Evolutionary conservation across 2,888 invertebrate species (phyloP).

Genomic region (Orgyia antiqua): DNA sequence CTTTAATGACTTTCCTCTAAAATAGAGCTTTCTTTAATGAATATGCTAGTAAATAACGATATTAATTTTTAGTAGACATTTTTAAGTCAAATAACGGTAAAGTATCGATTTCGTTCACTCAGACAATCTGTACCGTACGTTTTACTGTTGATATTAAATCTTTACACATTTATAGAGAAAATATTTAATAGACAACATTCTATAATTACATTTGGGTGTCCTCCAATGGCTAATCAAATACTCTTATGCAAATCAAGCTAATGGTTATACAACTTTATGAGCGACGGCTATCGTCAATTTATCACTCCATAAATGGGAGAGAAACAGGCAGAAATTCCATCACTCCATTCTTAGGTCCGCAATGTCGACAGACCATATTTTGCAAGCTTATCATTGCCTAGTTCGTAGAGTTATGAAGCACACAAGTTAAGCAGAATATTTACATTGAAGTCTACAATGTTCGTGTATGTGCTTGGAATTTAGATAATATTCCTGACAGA

Average conservation of each 20-base stretch:
- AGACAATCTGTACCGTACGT: conserved; percentile 46
- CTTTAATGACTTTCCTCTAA: too few species aligned
- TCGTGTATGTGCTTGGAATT: too few species aligned
- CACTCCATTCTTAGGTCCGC: conserved; percentile 34
- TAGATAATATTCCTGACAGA: too few species aligned
- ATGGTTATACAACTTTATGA: conserved; percentile 58
- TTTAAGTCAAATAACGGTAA: conserved; percentile 56
- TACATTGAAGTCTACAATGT: conserved; percentile 17
- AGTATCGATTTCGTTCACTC: conserved; percentile 44
- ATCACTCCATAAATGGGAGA: conserved; percentile 48
- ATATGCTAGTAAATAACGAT: conserved; percentile 48
- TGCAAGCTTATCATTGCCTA: conserved; percentile 37
- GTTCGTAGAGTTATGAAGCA: conserved; percentile 24
- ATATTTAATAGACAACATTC: conserved; percentile 58
- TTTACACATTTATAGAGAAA: conserved; percentile 49
- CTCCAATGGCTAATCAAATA: conserved; percentile 51
- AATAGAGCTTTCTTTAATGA: conserved; percentile 40
- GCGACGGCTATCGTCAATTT: conserved; percentile 47
- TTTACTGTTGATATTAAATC: conserved; percentile 45
- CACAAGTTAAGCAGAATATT: conserved; percentile 13
- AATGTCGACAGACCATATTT: conserved; percentile 43
- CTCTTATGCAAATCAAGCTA: conserved; percentile 63
- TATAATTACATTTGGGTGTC: conserved; percentile 42
- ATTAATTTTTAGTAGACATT: conserved; percentile 55
- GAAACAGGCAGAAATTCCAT: conserved; percentile 45